A percentile compares a stretch with the other conserved stretches of the same genome.
phyloP scores from a whole-genome alignment of 1,140 invertebrate genomes.

The Gryllus bimaculatus region DNA sequence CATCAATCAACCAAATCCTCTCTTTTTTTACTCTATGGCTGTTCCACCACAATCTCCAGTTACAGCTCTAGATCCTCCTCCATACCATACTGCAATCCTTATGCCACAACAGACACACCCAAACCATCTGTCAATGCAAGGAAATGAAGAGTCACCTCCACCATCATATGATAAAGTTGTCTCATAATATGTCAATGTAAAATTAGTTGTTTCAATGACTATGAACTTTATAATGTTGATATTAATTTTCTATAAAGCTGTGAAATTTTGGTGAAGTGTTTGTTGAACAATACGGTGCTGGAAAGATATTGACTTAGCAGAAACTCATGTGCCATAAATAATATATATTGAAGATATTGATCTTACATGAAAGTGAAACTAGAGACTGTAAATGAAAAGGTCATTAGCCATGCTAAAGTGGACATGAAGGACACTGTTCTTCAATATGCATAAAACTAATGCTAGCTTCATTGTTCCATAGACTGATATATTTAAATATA shows the following conservation, averaged over 20 bases:
- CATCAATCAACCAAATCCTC: background rate
- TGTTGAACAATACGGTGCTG: background rate
- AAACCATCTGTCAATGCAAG: background rate
- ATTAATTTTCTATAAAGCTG: background rate
- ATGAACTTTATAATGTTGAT: constrained; percentile 13
- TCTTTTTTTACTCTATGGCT: constrained; percentile 31
- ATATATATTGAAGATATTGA: constrained; percentile 40
- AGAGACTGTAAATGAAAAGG: background rate
- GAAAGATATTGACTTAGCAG: background rate
- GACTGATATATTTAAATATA: too few species aligned
- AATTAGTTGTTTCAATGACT: too few species aligned
- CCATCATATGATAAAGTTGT: constrained; percentile 54
- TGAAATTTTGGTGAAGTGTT: background rate
- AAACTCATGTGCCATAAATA: background rate
- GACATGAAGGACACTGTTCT: too few species aligned
- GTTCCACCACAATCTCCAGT: constrained; percentile 30
- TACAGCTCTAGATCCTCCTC: constrained; percentile 39
- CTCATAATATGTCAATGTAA: constrained; percentile 36
- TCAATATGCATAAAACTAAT: too few species aligned
- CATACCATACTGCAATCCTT: constrained; percentile 56
- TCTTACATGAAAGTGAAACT: background rate
- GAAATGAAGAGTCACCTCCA: constrained; percentile 44
- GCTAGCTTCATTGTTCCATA: too few species aligned
- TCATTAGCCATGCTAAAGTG: background rate
- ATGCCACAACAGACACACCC: constrained; percentile 39